Conservation (phyloP, 2,113 vertebrate species). For the Microcebus lehilahytsara region DNA sequence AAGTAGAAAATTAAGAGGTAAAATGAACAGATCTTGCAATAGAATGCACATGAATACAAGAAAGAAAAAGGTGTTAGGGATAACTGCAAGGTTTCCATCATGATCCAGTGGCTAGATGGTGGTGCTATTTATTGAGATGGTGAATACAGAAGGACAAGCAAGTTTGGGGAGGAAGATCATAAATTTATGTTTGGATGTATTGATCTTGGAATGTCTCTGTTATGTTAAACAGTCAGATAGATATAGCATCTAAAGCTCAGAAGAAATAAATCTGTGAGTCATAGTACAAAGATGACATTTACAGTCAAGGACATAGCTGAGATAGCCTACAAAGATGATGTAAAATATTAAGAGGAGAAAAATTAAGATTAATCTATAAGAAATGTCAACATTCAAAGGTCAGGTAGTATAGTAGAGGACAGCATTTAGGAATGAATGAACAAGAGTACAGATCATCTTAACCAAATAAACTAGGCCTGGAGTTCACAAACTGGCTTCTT, state of each 20-base stretch:
- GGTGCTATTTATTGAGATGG: neutral
- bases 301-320: neutral
- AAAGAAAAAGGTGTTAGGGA: neutral
- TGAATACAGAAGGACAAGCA: neutral
- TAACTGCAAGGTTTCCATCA: neutral
- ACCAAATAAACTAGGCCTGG: neutral
- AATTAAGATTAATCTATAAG: neutral
- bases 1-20: neutral
- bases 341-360: neutral
- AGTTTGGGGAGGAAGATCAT: neutral
- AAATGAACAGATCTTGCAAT: neutral
- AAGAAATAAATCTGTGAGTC: neutral
- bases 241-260: neutral
- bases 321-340: neutral
- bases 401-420: neutral
- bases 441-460: neutral
- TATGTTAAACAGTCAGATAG: neutral
- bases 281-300: neutral
- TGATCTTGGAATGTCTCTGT: slow-evolving; percentile 7
- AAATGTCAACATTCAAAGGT: neutral
- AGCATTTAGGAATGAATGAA: neutral
- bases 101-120: neutral
- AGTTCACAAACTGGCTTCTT: neutral
- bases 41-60: neutral
- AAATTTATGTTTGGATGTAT: neutral